Evolutionary conservation across 2,797 vertebrate species (phyloP).

Genomic region (Diplodus sargus): DNA sequence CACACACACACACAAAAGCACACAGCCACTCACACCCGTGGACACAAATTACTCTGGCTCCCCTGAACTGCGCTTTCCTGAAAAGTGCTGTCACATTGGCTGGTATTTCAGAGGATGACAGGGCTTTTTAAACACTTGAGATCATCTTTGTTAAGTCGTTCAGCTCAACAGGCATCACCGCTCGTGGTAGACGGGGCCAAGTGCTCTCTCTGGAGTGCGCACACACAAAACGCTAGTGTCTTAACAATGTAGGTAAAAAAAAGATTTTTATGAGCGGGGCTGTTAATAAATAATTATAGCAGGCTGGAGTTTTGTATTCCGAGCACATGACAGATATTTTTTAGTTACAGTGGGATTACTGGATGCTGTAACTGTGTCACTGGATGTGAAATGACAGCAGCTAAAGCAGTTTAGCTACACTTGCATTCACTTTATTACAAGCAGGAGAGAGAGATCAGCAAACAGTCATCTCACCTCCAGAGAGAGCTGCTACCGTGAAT

Average conservation of each 20-base stretch:
- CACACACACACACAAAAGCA: slow-evolving; percentile 2
- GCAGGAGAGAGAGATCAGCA: slow-evolving; percentile 36
- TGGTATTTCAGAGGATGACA: slow-evolving; percentile 54
- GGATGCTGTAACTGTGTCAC: slow-evolving; percentile 4
- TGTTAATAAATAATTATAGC: slow-evolving; percentile 24
- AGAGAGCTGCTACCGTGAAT: slow-evolving; percentile 15
- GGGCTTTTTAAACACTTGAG: slow-evolving; percentile 68
- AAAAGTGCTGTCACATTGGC: slow-evolving; percentile 53
- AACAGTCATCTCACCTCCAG: not conserved
- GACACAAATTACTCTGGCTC: slow-evolving; percentile 49
- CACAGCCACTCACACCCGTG: slow-evolving; percentile 18
- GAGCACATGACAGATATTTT: slow-evolving; percentile 12
- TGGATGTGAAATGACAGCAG: slow-evolving; percentile 27
- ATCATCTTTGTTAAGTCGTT: slow-evolving; percentile 70
- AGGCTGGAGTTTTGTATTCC: not conserved
- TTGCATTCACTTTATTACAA: slow-evolving; percentile 27
- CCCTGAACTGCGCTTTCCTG: slow-evolving; percentile 43
- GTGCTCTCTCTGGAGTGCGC: slow-evolving; percentile 1
- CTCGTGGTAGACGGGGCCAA: slow-evolving; percentile 24
- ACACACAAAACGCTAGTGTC: not conserved
- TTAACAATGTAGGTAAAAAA: slow-evolving; percentile 22
- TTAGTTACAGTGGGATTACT: not conserved
- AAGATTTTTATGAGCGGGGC: not conserved
- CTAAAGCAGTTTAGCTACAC: slow-evolving; percentile 14
- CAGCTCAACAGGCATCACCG: slow-evolving; percentile 50